Percentiles rank a stretch among this genome's conserved stretches.
Conservation (phyloP, 2,113 vertebrate genomes). For the Sylvietta virens region DNA sequence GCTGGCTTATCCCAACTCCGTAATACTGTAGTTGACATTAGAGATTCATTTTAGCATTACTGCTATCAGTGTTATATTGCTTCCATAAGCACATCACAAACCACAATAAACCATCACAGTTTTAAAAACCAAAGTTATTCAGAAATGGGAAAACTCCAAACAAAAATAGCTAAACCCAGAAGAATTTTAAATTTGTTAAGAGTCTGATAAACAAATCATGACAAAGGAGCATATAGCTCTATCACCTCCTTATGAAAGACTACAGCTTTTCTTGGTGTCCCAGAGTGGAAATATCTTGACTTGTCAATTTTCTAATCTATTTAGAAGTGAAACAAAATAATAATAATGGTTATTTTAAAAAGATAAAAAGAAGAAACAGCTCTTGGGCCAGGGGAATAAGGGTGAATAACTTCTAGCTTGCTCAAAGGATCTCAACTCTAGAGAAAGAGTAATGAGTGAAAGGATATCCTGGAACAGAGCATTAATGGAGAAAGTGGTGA, state of each 20-base stretch:
- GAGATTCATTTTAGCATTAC: neutral
- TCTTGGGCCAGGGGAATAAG: neutral
- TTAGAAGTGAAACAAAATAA: neutral
- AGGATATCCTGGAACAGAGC: neutral
- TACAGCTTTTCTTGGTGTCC: neutral
- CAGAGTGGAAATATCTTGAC: neutral
- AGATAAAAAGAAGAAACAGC: accelerated
- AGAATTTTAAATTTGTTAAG: neutral
- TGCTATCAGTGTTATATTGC: neutral
- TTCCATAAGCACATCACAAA: neutral
- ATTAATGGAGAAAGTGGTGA: neutral
- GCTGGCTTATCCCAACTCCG: neutral
- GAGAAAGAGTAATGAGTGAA: neutral
- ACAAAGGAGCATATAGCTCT: accelerated
- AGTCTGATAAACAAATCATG: neutral
- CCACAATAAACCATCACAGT: neutral
- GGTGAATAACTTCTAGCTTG: neutral
- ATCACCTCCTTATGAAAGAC: neutral
- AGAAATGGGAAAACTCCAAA: neutral
- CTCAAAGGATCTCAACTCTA: neutral
- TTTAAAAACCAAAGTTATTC: neutral
- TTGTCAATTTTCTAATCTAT: neutral
- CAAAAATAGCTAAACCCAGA: neutral
- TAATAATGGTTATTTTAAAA: accelerated
- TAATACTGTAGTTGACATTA: neutral